Evolutionary conservation across 2,113 vertebrate genomes (phyloP).

Genomic region (Actinemys pallida): DNA sequence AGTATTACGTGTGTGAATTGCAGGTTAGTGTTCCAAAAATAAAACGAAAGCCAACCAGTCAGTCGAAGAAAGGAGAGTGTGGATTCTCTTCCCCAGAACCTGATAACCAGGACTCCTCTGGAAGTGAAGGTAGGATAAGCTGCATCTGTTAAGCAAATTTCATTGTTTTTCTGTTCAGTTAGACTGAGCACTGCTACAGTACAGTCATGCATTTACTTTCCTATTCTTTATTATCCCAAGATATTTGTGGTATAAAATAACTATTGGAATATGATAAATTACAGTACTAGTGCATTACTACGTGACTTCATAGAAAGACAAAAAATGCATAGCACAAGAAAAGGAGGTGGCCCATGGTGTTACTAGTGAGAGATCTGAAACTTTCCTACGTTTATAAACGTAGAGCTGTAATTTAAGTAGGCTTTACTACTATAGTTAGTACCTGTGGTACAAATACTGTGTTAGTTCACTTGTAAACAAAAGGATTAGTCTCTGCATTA

Average conservation of each 20-base stretch:
- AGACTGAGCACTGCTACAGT: background rate
- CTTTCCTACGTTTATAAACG: background rate
- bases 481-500: background rate
- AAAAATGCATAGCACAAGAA: background rate
- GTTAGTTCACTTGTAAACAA: background rate
- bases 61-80: slow-evolving; percentile 89
- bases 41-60: slow-evolving; percentile 89
- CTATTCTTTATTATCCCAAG: background rate
- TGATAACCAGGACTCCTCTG: slow-evolving; percentile 95
- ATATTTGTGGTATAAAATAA: background rate
- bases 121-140: slow-evolving; percentile 89
- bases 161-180: background rate
- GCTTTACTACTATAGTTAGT: background rate
- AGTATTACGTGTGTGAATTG: slow-evolving; percentile 7
- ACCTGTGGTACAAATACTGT: fast-evolving
- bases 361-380: background rate
- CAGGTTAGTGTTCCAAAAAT: slow-evolving; percentile 95
- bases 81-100: slow-evolving; percentile 96
- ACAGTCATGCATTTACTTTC: background rate
- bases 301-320: background rate
- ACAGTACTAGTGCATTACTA: background rate
- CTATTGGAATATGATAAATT: background rate
- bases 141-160: background rate
- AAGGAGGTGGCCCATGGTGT: background rate
- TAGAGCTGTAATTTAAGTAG: background rate